Evolutionary conservation across 2,888 invertebrate species (phyloP).

Genomic region (Cremastinae sp.): DNA sequence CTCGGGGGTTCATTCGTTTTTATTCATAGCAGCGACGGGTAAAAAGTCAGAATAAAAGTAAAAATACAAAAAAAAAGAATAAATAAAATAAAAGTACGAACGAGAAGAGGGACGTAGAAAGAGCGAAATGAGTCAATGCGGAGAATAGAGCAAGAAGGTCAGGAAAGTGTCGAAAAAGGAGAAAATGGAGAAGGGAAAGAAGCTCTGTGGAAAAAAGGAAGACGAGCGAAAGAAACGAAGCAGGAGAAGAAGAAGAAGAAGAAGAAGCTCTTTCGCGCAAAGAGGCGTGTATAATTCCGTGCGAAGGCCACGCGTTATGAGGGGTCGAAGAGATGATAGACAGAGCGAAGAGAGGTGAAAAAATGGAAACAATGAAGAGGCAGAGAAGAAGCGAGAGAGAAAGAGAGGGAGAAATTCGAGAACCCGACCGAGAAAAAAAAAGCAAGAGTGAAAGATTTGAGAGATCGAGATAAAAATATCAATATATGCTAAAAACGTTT

Average conservation of each 20-base stretch:
- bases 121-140: constrained; percentile 22
- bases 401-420: constrained; percentile 17
- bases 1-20: constrained; percentile 38
- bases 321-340: constrained; percentile 51
- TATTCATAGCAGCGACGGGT: constrained; percentile 26
- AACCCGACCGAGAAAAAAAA: too few species aligned
- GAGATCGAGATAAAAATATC: too few species aligned
- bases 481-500: constrained; percentile 30
- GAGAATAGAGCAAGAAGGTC: constrained; percentile 33
- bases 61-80: too few species aligned
- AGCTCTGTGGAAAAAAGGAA: not conserved
- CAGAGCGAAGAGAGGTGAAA: constrained; percentile 31
- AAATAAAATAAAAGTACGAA: too few species aligned
- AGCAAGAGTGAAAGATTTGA: constrained; percentile 29
- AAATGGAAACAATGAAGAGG: constrained; percentile 24
- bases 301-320: constrained; percentile 48
- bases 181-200: constrained; percentile 23
- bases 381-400: constrained; percentile 23
- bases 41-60: constrained; percentile 19
- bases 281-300: constrained; percentile 53
- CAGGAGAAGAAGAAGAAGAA: constrained; percentile 24
- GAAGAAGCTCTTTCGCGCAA: constrained; percentile 47
- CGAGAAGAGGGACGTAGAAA: constrained; percentile 26
- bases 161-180: constrained; percentile 12
- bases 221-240: constrained; percentile 17